These are phyloP conservation scores for Otolemur garnettii DNA, from an alignment of 2,113 vertebrate species.

Conservation along the genomic window DNA sequence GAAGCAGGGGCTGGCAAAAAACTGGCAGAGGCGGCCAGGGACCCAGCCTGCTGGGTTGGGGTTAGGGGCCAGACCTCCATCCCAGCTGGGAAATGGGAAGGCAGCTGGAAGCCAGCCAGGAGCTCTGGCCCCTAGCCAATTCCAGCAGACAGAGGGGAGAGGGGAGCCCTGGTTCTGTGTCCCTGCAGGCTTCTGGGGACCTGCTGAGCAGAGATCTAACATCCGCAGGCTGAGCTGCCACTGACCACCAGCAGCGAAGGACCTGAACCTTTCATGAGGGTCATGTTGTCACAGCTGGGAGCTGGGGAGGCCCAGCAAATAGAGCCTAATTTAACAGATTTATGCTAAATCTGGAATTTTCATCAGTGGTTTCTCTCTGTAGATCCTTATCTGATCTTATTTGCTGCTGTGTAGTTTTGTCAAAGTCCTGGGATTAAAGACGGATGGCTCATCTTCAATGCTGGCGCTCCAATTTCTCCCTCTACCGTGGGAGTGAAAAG, in stretches of 20 bases:
- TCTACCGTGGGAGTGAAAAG: neutral
- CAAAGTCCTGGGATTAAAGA: neutral
- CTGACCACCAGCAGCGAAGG: neutral
- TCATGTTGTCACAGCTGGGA: neutral
- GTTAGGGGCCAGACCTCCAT: neutral
- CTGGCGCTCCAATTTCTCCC: neutral
- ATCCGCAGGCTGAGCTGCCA: neutral
- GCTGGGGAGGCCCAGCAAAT: neutral
- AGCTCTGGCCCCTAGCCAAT: neutral
- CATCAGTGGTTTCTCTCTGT: neutral
- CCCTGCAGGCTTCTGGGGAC: fast-evolving
- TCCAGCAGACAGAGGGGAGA: neutral
- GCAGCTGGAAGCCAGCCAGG: neutral
- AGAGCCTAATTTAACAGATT: neutral
- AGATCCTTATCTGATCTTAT: neutral
- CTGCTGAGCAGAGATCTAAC: neutral
- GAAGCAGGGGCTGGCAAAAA: neutral
- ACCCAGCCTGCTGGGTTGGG: too few relatives aligned
- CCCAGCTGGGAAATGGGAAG: neutral
- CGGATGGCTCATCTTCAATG: neutral
- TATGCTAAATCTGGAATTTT: neutral
- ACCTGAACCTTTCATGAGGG: fast-evolving
- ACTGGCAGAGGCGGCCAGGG: neutral
- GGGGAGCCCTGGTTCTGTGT: neutral
- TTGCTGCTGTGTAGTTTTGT: neutral